Evolutionary conservation across 2,113 vertebrate genomes (phyloP).

Genomic region (Columba livia): DNA sequence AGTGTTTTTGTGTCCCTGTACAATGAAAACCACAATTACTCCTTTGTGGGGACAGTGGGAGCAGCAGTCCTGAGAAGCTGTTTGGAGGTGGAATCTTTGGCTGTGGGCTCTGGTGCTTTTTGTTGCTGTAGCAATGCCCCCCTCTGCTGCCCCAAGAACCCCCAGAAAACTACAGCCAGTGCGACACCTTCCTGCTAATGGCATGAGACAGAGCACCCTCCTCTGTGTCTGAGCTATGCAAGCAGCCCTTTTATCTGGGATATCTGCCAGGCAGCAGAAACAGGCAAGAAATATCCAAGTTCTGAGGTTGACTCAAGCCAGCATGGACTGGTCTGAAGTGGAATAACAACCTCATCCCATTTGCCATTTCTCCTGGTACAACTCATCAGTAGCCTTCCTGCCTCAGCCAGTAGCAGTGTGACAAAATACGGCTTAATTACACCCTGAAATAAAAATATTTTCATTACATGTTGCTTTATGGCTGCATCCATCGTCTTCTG

Average conservation of each 20-base stretch:
- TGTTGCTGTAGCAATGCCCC: not conserved
- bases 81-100: not conserved
- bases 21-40: not conserved
- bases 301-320: not conserved
- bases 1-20: not conserved
- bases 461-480: not conserved
- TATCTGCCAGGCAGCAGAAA: not conserved
- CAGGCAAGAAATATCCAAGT: not conserved
- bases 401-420: not conserved
- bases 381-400: not conserved
- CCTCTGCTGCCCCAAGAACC: rapidly evolving
- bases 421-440: conserved; percentile 11
- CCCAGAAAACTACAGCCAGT: not conserved
- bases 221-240: not conserved
- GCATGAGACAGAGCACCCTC: not conserved
- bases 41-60: not conserved
- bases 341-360: not conserved
- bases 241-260: not conserved
- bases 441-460: not conserved
- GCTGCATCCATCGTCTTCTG: not conserved
- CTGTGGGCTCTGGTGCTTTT: not conserved
- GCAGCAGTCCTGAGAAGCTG: not conserved
- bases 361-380: not conserved
- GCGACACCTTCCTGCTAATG: not conserved
- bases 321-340: not conserved